Evolutionary conservation across 30 jellyfish, hydroid and myxozoan species (phyloP).

Genomic region (Rhopilema esculentum): DNA sequence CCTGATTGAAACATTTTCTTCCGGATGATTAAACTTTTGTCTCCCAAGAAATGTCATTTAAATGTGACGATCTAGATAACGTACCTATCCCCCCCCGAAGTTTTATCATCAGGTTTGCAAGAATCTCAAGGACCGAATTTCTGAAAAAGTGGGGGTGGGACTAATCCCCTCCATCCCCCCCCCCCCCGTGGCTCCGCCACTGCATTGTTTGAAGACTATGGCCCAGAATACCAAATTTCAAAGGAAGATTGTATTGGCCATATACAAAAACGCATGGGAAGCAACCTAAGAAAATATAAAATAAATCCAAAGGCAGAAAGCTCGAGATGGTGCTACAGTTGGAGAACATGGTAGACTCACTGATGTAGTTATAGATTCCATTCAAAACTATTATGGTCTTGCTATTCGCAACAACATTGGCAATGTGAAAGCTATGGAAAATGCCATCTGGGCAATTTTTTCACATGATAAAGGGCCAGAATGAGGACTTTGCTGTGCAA

Average conservation of each 20-base stretch:
- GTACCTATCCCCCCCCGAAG: too few species aligned
- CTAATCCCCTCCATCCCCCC: too few species aligned
- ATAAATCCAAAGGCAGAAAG: conserved; percentile 16
- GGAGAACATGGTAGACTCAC: background rate
- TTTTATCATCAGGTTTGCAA: too few species aligned
- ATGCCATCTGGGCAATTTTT: conserved; percentile 3
- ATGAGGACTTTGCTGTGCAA: conserved; percentile 5
- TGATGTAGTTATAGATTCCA: background rate
- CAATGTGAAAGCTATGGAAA: background rate
- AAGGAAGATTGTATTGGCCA: conserved; percentile 72
- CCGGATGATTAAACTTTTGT: too few species aligned
- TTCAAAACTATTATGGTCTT: background rate
- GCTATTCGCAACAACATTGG: background rate
- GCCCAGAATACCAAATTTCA: conserved; percentile 10
- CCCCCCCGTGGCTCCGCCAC: too few species aligned
- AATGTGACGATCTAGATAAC: too few species aligned
- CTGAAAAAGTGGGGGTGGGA: too few species aligned
- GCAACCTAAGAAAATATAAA: conserved; percentile 31
- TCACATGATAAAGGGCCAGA: conserved; percentile 1
- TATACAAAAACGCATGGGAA: conserved; percentile 60
- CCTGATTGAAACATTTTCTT: too few species aligned
- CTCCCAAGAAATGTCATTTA: too few species aligned
- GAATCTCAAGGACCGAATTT: too few species aligned
- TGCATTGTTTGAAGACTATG: conserved; percentile 29
- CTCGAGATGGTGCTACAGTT: conserved; percentile 51